A percentile compares a stretch with the other conserved stretches of the same genome.
These are phyloP conservation scores for Enteromius paludinosus DNA, from an alignment of 2,797 vertebrate species.

Conservation along the genomic window DNA sequence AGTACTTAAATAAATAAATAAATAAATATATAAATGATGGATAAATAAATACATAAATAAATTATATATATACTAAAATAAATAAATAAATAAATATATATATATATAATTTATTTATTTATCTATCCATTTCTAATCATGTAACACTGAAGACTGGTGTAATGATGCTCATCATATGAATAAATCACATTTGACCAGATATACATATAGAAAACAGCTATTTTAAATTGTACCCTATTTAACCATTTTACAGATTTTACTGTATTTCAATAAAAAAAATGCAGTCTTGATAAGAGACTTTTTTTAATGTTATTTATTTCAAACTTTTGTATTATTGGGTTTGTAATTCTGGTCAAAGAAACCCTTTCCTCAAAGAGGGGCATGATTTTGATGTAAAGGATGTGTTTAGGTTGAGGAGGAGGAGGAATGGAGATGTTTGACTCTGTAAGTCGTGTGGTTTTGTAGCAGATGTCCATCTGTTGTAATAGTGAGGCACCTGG, in stretches of 20 bases:
- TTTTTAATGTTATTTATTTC: no score
- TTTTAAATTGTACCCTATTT: neutral
- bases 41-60: no score
- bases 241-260: neutral
- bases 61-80: no score
- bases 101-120: no score
- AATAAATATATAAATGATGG: no score
- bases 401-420: neutral
- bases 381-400: neutral
- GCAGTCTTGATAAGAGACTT: no score
- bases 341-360: neutral
- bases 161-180: neutral
- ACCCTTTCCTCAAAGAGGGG: neutral
- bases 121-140: neutral
- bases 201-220: neutral
- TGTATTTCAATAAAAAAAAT: neutral
- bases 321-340: neutral
- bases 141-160: neutral
- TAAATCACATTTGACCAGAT: neutral
- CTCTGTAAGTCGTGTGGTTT: neutral
- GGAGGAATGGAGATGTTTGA: neutral
- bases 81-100: no score
- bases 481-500: slow-evolving; percentile 72
- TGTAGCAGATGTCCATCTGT: slow-evolving; percentile 41
- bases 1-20: no score